phyloP scores from a whole-genome alignment of 2,888 invertebrate species.

The Drosophila eohydei region DNA sequence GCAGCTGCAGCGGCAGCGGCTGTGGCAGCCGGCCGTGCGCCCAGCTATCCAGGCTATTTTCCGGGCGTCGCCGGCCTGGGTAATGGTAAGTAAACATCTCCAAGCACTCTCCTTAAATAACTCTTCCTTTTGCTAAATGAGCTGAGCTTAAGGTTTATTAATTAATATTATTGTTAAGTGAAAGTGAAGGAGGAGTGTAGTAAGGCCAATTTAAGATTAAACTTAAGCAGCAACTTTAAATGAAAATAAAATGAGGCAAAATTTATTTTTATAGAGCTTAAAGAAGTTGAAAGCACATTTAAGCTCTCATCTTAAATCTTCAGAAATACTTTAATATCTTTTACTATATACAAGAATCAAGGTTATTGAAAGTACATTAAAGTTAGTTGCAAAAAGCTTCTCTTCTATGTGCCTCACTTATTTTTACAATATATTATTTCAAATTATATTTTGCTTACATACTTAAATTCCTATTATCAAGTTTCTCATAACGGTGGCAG shows the following conservation, averaged over 20 bases:
- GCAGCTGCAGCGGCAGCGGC: constrained; percentile 82
- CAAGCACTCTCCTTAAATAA: not conserved
- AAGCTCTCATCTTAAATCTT: not conserved
- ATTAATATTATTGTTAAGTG: constrained; percentile 1
- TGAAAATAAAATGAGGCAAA: too few species aligned
- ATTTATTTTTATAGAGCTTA: rapidly evolving
- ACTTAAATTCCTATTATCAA: too few species aligned
- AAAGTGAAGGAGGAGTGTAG: not conserved
- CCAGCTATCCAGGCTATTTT: constrained; percentile 84
- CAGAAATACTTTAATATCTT: too few species aligned
- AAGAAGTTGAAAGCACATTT: not conserved
- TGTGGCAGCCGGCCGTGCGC: constrained; percentile 73
- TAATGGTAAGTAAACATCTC: constrained; percentile 75
- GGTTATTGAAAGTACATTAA: too few species aligned
- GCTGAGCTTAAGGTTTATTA: not conserved
- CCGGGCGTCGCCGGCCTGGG: constrained; percentile 80
- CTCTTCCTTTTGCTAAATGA: not conserved
- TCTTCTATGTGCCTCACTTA: too few species aligned
- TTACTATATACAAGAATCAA: too few species aligned
- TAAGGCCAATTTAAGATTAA: not conserved
- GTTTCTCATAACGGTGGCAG: too few species aligned
- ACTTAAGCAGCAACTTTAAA: not conserved
- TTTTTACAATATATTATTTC: too few species aligned
- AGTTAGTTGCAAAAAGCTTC: too few species aligned
- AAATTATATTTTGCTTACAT: too few species aligned